phyloP scores from a whole-genome alignment of 2,113 vertebrate genomes.

The Saguinus midas region DNA sequence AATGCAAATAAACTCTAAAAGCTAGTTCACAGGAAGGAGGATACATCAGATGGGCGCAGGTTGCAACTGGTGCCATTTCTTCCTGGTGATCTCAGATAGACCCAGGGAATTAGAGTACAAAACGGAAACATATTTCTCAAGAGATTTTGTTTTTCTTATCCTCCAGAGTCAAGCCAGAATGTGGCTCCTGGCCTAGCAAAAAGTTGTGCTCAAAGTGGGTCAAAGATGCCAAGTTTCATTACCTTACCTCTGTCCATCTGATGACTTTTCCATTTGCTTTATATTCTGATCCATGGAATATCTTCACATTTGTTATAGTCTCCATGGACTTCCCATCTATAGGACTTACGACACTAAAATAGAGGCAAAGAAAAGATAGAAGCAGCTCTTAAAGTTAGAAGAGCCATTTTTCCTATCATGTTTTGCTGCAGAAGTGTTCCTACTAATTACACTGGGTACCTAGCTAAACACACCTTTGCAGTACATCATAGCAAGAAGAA shows the following conservation, averaged over 20 bases:
- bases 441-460: background rate
- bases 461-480: background rate
- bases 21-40: background rate
- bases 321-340: slow-evolving; percentile 99
- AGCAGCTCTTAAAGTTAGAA: background rate
- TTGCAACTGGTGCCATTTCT: background rate
- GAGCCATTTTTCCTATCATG: background rate
- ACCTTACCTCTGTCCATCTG: slow-evolving; percentile 97
- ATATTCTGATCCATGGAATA: slow-evolving; percentile 98
- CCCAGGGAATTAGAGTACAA: background rate
- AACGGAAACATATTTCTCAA: background rate
- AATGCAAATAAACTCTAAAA: background rate
- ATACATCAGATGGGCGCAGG: background rate
- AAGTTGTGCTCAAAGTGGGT: background rate
- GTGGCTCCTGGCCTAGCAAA: background rate
- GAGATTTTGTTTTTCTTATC: background rate
- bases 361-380: slow-evolving; percentile 37
- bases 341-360: slow-evolving; percentile 92
- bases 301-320: slow-evolving; percentile 96
- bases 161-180: background rate
- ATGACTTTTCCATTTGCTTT: slow-evolving; percentile 99
- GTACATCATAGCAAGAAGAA: background rate
- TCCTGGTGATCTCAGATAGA: background rate
- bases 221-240: background rate
- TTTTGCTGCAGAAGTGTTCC: background rate